These are phyloP conservation scores for Camelus bactrianus DNA, from an alignment of 2,113 vertebrate species.

Conservation along the genomic window DNA sequence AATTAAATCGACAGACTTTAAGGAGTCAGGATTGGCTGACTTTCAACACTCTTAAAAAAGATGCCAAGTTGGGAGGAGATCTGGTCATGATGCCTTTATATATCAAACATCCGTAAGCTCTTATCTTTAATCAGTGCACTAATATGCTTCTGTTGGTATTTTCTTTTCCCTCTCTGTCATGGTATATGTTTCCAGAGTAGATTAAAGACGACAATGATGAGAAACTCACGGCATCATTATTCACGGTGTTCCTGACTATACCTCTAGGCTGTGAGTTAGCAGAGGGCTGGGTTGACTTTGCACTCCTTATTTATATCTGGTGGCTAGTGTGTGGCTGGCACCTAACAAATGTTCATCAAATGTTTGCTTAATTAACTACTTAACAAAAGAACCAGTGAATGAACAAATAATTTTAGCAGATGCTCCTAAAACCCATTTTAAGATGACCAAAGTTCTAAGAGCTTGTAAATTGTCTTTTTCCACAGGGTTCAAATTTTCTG, in stretches of 20 bases:
- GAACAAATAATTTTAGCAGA: not conserved
- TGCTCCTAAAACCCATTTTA: slow-evolving; percentile 42
- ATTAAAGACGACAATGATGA: slow-evolving; percentile 13
- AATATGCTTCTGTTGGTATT: not conserved
- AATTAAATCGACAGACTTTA: not conserved
- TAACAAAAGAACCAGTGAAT: not conserved
- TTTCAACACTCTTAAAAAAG: not conserved
- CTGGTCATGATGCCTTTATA: not conserved
- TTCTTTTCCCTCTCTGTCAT: not conserved
- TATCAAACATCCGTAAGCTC: not conserved
- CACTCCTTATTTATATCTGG: not conserved
- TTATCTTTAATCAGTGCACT: slow-evolving; percentile 7
- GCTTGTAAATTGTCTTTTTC: slow-evolving; percentile 24
- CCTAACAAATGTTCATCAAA: slow-evolving; percentile 5
- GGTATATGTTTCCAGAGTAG: slow-evolving; percentile 19
- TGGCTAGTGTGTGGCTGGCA: not conserved
- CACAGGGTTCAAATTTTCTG: not conserved
- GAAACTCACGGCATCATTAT: not conserved
- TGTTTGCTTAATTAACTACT: not conserved
- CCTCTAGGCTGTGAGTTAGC: not conserved
- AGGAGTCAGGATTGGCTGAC: not conserved
- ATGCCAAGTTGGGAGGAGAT: not conserved
- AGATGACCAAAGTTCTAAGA: slow-evolving; percentile 33
- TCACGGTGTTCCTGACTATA: not conserved
- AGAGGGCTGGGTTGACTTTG: not conserved